Evolutionary conservation across 2,797 vertebrate species (phyloP).

Genomic region (Sparidentex hasta): DNA sequence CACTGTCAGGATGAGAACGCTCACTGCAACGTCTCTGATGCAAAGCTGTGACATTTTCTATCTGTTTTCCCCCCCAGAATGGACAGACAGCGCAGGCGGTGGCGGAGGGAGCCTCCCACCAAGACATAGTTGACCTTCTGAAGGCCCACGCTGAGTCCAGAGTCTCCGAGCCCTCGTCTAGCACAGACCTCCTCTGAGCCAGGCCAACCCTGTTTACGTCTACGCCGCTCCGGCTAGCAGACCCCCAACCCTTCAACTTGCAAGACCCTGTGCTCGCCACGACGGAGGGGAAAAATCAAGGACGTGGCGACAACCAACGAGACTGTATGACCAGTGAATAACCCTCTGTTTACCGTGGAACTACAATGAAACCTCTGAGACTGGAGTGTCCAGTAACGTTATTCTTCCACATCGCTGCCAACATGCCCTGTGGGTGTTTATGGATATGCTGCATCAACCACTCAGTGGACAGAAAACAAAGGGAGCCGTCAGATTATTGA

Average conservation of each 20-base stretch:
- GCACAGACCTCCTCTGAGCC: conserved; percentile 73
- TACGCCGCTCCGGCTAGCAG: conserved; percentile 18
- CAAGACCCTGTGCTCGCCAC: background rate
- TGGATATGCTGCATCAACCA: conserved; percentile 69
- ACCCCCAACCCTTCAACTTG: conserved; percentile 5
- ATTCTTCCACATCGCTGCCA: conserved; percentile 64
- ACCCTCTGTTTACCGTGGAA: conserved; percentile 26
- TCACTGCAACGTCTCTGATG: conserved; percentile 54
- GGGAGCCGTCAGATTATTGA: conserved; percentile 38
- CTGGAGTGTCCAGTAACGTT: conserved; percentile 22
- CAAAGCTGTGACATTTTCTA: conserved; percentile 1
- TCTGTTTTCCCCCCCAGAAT: conserved; percentile 69
- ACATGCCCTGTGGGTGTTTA: conserved; percentile 56
- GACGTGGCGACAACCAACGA: background rate
- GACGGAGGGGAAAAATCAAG: conserved; percentile 32
- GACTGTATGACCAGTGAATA: conserved; percentile 2
- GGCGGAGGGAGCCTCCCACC: conserved; percentile 80
- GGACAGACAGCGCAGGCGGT: conserved; percentile 80
- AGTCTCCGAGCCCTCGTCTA: conserved; percentile 44
- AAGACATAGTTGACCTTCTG: conserved; percentile 83
- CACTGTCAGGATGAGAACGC: conserved; percentile 58
- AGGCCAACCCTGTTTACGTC: conserved; percentile 9
- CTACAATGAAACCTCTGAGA: conserved; percentile 32
- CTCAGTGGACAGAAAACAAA: conserved; percentile 59
- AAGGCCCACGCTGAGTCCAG: conserved; percentile 64